These are phyloP conservation scores for Aeoliscus strigatus DNA, from an alignment of 2,797 vertebrate genomes.

Conservation along the genomic window DNA sequence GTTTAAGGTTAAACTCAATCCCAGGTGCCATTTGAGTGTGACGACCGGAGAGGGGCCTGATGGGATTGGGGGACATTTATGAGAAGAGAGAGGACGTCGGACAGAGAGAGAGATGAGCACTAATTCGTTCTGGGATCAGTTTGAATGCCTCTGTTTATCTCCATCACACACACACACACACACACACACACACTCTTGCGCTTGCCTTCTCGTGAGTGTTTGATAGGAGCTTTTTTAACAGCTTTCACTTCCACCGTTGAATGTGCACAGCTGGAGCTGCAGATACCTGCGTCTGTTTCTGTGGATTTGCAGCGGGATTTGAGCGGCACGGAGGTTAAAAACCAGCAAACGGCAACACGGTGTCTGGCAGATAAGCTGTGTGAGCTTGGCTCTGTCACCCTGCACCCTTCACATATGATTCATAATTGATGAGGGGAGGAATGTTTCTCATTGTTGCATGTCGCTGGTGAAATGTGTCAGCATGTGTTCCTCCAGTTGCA, in stretches of 20 bases:
- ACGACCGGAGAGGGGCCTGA: too few relatives aligned
- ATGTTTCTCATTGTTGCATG: slow-evolving; percentile 28
- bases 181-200: too few relatives aligned
- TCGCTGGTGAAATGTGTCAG: not conserved
- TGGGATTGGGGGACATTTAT: too few relatives aligned
- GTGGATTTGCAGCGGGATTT: too few relatives aligned
- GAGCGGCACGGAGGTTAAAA: too few relatives aligned
- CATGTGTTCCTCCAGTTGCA: too few relatives aligned
- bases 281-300: slow-evolving; percentile 32
- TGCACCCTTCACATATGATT: slow-evolving; percentile 53
- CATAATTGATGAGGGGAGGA: slow-evolving; percentile 51
- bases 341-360: slow-evolving; percentile 11
- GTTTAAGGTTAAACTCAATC: slow-evolving; percentile 27
- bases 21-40: slow-evolving; percentile 16
- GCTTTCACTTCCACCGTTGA: slow-evolving; percentile 15
- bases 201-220: too few relatives aligned
- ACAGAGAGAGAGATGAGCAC: too few relatives aligned
- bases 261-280: slow-evolving; percentile 29
- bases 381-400: slow-evolving; percentile 38
- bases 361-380: slow-evolving; percentile 15
- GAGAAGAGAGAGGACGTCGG: too few relatives aligned
- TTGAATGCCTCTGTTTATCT: too few relatives aligned
- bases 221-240: slow-evolving; percentile 34
- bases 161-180: too few relatives aligned
- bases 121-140: too few relatives aligned